A percentile compares a stretch with the other conserved stretches of the same genome.
These are phyloP conservation scores for Harpagoxenus sublaevis DNA, from an alignment of 2,888 invertebrate species.

Conservation along the genomic window DNA sequence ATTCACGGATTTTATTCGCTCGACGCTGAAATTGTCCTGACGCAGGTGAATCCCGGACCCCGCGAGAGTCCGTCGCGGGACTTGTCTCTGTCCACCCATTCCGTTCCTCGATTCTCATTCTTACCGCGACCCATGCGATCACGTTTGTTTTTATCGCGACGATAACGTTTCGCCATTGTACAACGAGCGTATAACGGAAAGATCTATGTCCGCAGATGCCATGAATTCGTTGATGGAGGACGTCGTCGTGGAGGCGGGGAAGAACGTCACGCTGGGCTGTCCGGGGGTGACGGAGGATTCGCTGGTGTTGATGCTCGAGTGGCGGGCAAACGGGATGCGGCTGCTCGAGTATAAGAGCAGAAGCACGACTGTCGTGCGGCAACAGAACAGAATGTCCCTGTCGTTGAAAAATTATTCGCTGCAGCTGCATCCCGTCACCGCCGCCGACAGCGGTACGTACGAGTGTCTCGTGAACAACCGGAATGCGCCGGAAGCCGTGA, in stretches of 20 bases:
- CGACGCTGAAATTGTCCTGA: conserved; percentile 29
- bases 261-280: conserved; percentile 90
- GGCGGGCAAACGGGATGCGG: conserved; percentile 87
- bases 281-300: conserved; percentile 91
- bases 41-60: conserved; percentile 13
- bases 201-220: conserved; percentile 87
- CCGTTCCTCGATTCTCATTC: not conserved
- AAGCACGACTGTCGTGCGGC: conserved; percentile 87
- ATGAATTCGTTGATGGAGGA: conserved; percentile 88
- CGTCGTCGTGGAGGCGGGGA: conserved; percentile 89
- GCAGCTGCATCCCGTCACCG: conserved; percentile 89
- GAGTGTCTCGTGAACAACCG: conserved; percentile 91
- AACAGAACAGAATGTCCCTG: conserved; percentile 88
- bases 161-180: conserved; percentile 58
- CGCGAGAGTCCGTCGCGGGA: not conserved
- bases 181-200: conserved; percentile 65
- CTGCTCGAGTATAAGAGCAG: conserved; percentile 87
- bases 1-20: conserved; percentile 34
- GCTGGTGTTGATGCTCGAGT: conserved; percentile 89
- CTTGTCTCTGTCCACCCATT: not conserved
- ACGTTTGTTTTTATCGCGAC: conserved; percentile 62
- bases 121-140: conserved; percentile 7
- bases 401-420: conserved; percentile 89
- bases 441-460: conserved; percentile 90
- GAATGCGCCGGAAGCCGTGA: conserved; percentile 89